Evolutionary conservation across 2,888 invertebrate genomes (phyloP), one percentile per base, ranked within the genome.

Genomic region (Drosophila crucigera): DNA sequence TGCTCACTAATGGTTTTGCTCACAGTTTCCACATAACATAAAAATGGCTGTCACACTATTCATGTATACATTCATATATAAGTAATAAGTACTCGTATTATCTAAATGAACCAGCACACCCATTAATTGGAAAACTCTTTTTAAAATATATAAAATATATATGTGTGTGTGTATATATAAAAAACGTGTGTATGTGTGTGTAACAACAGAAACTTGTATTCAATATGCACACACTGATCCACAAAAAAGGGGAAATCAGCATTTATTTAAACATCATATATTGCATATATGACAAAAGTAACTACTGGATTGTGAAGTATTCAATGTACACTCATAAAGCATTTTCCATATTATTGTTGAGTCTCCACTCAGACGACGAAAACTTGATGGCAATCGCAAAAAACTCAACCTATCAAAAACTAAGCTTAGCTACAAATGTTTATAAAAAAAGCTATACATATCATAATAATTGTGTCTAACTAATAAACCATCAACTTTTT

Each of bases 211-310:
- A 70, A 68, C 68, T 70, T 62, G 59, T 78, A 71, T 72, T 65
- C 59, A 65, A 71, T 74, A 67, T 74, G 75, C 76, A 67, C 66
- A 78, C 64, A 81, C 83, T 83, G 83, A 81, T 81, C 78, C 90
- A 83, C 89, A 83, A 86, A 85, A 77, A 79, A 78, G 88, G 65
- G 69, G 85, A 85, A 84, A 80, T 85, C 83, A 84, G 85, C 79
- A 65, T 74, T 37, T n/a, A 31, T 58, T 56, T 61, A 71, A 72
- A 73, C 72, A 80, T 80, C 84, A 87, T 90, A 85, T 88, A 86
- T 83, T 77, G 66, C 61, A 79, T 87, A 89, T 82, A 87, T 79
- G 90, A 86, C 82, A 87, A 87, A 87, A 87, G 87, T 87, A 90
- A 87, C 82, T 86, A 90, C 87, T 86, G 90, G 90, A 90, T 90